Evolutionary conservation across 2,797 vertebrate genomes (phyloP).

Genomic region (Tapera naevia): DNA sequence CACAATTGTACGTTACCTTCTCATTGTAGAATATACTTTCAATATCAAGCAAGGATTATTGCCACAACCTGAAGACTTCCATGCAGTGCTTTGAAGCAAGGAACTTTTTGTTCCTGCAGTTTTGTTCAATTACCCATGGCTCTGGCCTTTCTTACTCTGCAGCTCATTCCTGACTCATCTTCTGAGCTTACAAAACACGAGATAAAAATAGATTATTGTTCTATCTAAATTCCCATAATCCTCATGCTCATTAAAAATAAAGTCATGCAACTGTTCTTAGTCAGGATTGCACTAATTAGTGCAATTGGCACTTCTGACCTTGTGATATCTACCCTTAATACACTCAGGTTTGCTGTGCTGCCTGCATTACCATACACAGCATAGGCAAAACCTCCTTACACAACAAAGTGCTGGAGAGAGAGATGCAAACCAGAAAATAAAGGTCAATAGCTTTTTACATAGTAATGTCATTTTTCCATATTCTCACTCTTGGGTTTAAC

Average conservation of each 20-base stretch:
- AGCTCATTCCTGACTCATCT: conserved; percentile 35
- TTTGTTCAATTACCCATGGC: not conserved
- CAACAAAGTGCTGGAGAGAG: not conserved
- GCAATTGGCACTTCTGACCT: conserved; percentile 26
- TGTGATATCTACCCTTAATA: not conserved
- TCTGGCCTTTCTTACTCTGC: not conserved
- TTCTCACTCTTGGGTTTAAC: not conserved
- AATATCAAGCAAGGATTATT: not conserved
- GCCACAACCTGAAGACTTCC: not conserved
- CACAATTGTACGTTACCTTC: not conserved
- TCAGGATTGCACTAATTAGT: conserved; percentile 39
- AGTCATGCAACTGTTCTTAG: conserved; percentile 39
- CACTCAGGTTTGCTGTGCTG: not conserved
- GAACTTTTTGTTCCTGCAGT: not conserved
- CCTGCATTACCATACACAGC: not conserved
- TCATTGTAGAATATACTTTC: not conserved
- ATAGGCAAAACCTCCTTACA: not conserved
- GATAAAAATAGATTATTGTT: conserved; percentile 58
- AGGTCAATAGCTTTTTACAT: not conserved
- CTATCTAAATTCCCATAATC: conserved; percentile 51
- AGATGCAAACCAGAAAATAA: not conserved
- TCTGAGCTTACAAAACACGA: conserved; percentile 11
- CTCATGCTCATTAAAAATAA: conserved; percentile 44
- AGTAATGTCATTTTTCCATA: not conserved
- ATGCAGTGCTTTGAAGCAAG: not conserved